Base-by-base conservation (phyloP, 2,113 vertebrate species). In the Oxyruncus cristatus region DNA sequence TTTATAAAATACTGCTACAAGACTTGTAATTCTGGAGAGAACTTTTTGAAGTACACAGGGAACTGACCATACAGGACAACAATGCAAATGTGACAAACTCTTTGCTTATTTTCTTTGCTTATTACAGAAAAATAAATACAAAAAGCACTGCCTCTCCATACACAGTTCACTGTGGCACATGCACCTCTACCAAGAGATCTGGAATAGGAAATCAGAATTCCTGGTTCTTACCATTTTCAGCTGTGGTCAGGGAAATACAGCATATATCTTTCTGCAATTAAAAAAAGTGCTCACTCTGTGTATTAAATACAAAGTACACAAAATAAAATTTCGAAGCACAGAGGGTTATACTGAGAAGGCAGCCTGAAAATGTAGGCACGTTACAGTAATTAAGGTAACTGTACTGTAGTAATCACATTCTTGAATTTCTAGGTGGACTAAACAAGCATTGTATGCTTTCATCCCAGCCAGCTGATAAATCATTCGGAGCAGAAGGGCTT, bases 231-330 rank as follows among this genome's bases (percentile, higher is more conserved):
- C 58, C 58, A 61, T 80, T 92, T 93, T 92, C 90, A 96, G 94
- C 88, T 97, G 97, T 94, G 92, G 66, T 87, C 86, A 92, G 93
- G 96, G 97, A 97, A 97, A 96, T 81, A 97, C 82, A 95, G 88
- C 81, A 65, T 76, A 14, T 90, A 93, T n/a, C 75, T 80, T 96
- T 86, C 84, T 97, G 97, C 96, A 96, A 87, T 93, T 95, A 71
- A 94, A 94, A 98, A 99, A 99, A 99, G 99, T 99, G 99, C 99
- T 99, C 98, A 97, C 98, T 98, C 98, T 98, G 98, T 98, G 98
- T 98, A 98, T 98, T 98, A 98, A 98, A 98, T 98, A 99, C 98
- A 95, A 98, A 98, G 98, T 98, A 99, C 98, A 98, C 98, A 98
- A 99, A 99, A 99, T 98, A 99, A 98, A 98, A 97, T 96, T 97